These are phyloP conservation scores for Ochotona curzoniae DNA, from an alignment of 2,113 vertebrate genomes.

Conservation along the genomic window DNA sequence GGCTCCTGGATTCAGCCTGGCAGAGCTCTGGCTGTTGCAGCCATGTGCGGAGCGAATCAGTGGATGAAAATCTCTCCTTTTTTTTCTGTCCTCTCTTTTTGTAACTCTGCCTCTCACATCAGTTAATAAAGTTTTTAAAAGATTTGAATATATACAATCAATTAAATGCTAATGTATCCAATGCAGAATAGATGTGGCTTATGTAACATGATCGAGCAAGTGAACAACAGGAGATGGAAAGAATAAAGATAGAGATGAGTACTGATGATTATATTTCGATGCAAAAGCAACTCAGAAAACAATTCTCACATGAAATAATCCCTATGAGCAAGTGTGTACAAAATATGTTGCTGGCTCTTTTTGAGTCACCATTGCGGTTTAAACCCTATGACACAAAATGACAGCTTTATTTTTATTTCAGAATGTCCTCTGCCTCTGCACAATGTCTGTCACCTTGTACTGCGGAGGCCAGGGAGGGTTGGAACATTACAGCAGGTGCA, in stretches of 20 bases:
- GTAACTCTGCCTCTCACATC: too few relatives aligned
- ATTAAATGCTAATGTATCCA: not conserved
- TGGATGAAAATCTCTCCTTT: too few relatives aligned
- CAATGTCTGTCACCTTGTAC: conserved; percentile 61
- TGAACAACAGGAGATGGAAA: not conserved
- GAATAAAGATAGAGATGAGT: not conserved
- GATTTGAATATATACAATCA: not conserved
- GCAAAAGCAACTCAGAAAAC: not conserved
- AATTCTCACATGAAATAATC: not conserved
- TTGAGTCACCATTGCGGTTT: conserved; percentile 44
- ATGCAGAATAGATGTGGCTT: not conserved
- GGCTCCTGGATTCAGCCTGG: too few relatives aligned
- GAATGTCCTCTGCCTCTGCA: not conserved
- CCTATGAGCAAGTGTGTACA: conserved; percentile 30
- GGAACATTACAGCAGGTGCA: not conserved
- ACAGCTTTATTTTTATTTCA: conserved; percentile 69
- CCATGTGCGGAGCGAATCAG: too few relatives aligned
- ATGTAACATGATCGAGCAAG: not conserved
- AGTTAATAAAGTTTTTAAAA: not conserved
- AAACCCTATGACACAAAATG: conserved; percentile 65
- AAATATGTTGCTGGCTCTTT: conserved; percentile 46
- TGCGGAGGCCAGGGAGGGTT: conserved; percentile 32
- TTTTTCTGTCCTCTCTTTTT: too few relatives aligned
- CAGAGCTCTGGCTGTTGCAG: too few relatives aligned
- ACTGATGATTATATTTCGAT: not conserved